Evolutionary conservation across 1,140 invertebrate genomes (phyloP), one percentile per base, ranked within the genome.

Genomic region (Aphelinus certus): DNA sequence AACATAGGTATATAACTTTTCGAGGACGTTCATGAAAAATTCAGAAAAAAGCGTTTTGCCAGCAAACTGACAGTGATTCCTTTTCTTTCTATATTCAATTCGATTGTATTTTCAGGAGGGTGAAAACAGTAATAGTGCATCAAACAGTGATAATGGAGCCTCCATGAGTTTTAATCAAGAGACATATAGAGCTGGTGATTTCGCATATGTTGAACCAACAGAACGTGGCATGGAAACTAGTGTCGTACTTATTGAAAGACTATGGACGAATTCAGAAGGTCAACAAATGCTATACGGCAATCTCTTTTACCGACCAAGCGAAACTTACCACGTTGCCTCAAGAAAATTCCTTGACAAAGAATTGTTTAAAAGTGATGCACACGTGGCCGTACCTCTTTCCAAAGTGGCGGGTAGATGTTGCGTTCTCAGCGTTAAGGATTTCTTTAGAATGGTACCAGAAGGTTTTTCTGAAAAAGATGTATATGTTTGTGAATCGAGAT

Each of bases 331-430:
- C 87, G 91, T 98, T 2, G 94, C 96, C 4, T 97, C 96, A 2
- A 91, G 97, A 79, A 98, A 97, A 88, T 99, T 99, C 86, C 89
- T 98, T 0, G 95, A 98, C 81, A 95, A 98, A 86, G 97, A 99
- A 87, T 94, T 99, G 9, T 99, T 99, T 83, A 96, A 98, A 87
- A 98, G 95, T 76, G 96, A 98, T 78, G 91, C 94, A 75, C 93
- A 95, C 81, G 91, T 95, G 77, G 94, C 94, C 3, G 91, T 96
- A 26, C 93, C 95, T 0, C 88, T 99, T 78, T 93, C 94, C 76
- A 94, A 97, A 83, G 93, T 99, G 43, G 89, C 94, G n/a, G 97
- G 97, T 3, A 92, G 94, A 77, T 99, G 97, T 85, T 96, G 93
- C 84, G 96, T 99, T 10, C 92, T 99, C 90, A 95, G 94, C 83